Conservation (phyloP, 1,140 invertebrate genomes). For the Maniola jurtina region DNA sequence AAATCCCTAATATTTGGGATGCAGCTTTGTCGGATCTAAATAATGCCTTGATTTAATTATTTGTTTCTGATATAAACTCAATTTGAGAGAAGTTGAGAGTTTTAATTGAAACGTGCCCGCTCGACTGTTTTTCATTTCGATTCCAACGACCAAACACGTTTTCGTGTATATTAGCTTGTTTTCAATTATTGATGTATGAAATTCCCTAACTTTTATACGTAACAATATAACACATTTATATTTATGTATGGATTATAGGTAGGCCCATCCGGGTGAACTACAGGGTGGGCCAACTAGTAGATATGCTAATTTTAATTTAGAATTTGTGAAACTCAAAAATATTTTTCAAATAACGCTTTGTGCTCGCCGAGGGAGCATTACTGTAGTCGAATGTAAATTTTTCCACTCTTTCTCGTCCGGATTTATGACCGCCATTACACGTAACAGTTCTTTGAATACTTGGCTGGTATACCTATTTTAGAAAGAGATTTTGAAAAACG, state of each 20-base stretch:
- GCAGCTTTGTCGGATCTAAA: neutral
- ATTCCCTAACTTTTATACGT: too few relatives aligned
- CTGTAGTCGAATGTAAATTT: neutral
- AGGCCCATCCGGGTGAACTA: too few relatives aligned
- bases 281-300: too few relatives aligned
- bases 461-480: neutral
- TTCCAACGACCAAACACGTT: neutral
- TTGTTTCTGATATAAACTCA: neutral
- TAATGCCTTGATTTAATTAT: conserved; percentile 4
- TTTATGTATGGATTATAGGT: too few relatives aligned
- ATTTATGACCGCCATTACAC: conserved; percentile 3
- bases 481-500: neutral
- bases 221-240: too few relatives aligned
- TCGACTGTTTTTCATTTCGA: conserved; percentile 2
- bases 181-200: too few relatives aligned
- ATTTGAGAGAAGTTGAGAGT: conserved; percentile 1
- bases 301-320: too few relatives aligned
- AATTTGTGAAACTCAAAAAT: neutral
- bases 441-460: neutral
- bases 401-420: neutral
- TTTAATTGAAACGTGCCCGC: conserved; percentile 2
- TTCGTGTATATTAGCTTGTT: too few relatives aligned
- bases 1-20: neutral
- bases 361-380: neutral
- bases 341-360: conserved; percentile 3